Base-by-base conservation (phyloP, 2,888 invertebrate genomes). In the Spisula subtruncata region DNA sequence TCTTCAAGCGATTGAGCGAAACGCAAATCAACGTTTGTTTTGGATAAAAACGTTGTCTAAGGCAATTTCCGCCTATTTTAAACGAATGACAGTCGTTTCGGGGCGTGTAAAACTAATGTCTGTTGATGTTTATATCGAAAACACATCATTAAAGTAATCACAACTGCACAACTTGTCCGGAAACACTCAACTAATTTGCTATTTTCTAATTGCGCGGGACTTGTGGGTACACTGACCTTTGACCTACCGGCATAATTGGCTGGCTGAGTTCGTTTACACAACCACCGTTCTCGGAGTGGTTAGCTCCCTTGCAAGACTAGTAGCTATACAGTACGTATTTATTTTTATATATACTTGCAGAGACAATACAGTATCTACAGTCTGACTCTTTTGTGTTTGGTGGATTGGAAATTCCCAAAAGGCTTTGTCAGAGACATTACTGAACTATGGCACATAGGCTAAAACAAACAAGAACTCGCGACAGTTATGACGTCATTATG, bases 171-270 rank as follows among this genome's bases (percentile, higher is more conserved):
- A 80, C 29, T 35, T 32, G 56, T 48, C 85, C 85, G 85, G 85
- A 85, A 85, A 80, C 80, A 80, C 85, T 56, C 75, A 14, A 79
- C 85, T 85, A 32, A 84, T 85, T 85, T 85, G 79, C 32, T 85
- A 85, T 79, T 85, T 85, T 85, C 79, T 85, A 85, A 85, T 93
- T 91, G 89, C 94, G 94, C 94, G 94, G 94, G 94, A 94, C 93
- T 94, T 93, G 86, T 94, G 93, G 94, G 94, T 91, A 91, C 80
- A 85, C 54, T 92, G 90, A 93, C 90, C 89, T 91, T 86, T 91
- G 86, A 93, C 92, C 90, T 88, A 71, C 20, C 46, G 41, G 51
- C 82, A 60, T 35, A 75, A 75, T 35, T 75, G 35, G 6, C n/a
- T 85, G 81, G 88, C n/a, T 32, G 75, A 32, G 75, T 75, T 75